Conservation (phyloP, 2,888 invertebrate genomes). For the Platynereis dumerilii region DNA sequence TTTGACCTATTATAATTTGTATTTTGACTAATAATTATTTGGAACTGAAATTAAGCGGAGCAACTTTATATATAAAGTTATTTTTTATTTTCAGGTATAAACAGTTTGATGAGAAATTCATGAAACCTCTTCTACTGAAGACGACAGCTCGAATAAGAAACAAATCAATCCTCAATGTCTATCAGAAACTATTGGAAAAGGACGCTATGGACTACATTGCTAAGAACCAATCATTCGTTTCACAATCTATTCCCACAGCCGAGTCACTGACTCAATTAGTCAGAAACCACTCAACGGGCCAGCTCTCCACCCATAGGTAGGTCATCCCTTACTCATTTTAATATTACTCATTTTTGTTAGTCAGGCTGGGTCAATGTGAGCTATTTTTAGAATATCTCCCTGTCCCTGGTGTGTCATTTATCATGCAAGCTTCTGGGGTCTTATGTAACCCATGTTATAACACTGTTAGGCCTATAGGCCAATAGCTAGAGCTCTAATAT, state of each 20-base stretch:
- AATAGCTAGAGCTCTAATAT: too few species aligned
- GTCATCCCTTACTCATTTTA: not conserved
- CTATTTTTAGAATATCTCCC: too few species aligned
- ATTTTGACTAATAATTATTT: too few species aligned
- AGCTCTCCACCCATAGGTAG: not conserved
- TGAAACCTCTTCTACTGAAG: constrained; percentile 84
- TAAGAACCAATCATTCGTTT: constrained; percentile 13
- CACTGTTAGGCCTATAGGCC: too few species aligned
- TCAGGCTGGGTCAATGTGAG: not conserved
- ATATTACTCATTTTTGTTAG: not conserved
- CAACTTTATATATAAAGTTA: too few species aligned
- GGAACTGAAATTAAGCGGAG: too few species aligned
- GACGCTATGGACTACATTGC: constrained; percentile 83
- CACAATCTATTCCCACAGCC: not conserved
- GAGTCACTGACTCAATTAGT: not conserved
- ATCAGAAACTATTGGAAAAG: constrained; percentile 73
- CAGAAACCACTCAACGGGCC: too few species aligned
- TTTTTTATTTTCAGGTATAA: constrained; percentile 74
- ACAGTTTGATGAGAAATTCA: constrained; percentile 90
- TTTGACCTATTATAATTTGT: too few species aligned
- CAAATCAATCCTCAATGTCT: constrained; percentile 34
- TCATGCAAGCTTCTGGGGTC: too few species aligned
- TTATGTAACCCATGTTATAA: too few species aligned
- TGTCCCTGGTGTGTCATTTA: too few species aligned
- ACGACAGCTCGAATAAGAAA: constrained; percentile 50